Conservation (phyloP, 2,113 vertebrate species). For the Gambusia holbrooki region DNA sequence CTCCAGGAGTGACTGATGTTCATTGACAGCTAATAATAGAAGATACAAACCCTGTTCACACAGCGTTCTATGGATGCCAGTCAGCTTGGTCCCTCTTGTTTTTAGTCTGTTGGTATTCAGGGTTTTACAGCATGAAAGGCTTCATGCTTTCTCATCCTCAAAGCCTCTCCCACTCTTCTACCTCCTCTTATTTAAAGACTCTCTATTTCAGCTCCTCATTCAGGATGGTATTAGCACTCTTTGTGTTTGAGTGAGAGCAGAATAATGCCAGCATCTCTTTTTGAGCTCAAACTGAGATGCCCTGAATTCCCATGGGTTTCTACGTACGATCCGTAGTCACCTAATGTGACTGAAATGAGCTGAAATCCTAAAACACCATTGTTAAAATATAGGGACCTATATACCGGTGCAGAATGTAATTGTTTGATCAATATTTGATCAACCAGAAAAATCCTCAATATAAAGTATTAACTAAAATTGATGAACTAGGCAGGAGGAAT, state of each 20-base stretch:
- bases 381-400: neutral
- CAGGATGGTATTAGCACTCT: conserved; percentile 30
- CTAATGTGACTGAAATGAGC: neutral
- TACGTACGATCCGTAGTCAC: conserved; percentile 8
- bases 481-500: neutral
- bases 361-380: neutral
- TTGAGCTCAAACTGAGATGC: conserved; percentile 47
- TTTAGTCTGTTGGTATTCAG: conserved; percentile 25
- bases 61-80: conserved; percentile 24
- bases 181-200: conserved; percentile 29
- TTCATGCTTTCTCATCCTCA: conserved; percentile 29
- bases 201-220: conserved; percentile 42
- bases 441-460: neutral
- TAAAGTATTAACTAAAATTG: neutral
- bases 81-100: conserved; percentile 31
- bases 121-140: conserved; percentile 26
- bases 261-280: conserved; percentile 43
- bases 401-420: neutral
- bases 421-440: neutral
- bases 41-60: conserved; percentile 33
- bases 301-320: conserved; percentile 48
- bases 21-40: neutral
- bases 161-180: conserved; percentile 26
- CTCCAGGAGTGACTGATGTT: conserved; percentile 13
- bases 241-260: conserved; percentile 39